phyloP scores from a whole-genome alignment of 2,113 vertebrate species.

The Ctenodactylus gundi region DNA sequence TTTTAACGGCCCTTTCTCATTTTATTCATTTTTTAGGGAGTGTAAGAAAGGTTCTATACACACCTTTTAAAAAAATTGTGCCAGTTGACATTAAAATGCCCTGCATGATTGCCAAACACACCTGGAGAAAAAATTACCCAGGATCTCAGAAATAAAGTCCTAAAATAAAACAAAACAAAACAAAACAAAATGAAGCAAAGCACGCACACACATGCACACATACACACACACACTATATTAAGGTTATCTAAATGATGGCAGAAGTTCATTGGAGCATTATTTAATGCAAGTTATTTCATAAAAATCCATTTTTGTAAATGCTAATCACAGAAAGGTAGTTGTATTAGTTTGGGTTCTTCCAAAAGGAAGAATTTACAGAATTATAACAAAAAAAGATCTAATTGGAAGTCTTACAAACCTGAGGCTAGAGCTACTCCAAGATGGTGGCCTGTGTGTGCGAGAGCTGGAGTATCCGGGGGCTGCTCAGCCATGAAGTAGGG shows the following conservation, averaged over 20 bases:
- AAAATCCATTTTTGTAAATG: background rate
- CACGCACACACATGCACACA: background rate
- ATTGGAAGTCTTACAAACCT: too few species aligned
- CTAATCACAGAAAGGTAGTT: background rate
- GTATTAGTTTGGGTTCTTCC: too few species aligned
- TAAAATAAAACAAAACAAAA: slow-evolving; percentile 50
- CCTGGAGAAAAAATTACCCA: background rate
- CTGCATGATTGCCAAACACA: slow-evolving; percentile 31
- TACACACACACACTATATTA: background rate
- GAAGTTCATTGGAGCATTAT: background rate
- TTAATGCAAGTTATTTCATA: background rate
- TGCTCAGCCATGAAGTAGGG: too few species aligned
- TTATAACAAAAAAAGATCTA: too few species aligned
- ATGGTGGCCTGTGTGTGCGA: too few species aligned
- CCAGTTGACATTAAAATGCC: background rate
- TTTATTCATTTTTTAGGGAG: slow-evolving; percentile 40
- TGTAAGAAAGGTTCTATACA: slow-evolving; percentile 19
- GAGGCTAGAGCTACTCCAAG: too few species aligned
- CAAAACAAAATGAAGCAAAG: background rate
- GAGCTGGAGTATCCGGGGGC: too few species aligned
- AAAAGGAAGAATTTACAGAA: too few species aligned
- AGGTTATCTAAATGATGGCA: background rate
- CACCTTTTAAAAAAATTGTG: background rate
- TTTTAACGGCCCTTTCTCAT: slow-evolving; percentile 15
- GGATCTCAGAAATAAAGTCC: background rate